Evolutionary conservation across 1,140 invertebrate genomes (phyloP).

Genomic region (Tetraneura akinire): DNA sequence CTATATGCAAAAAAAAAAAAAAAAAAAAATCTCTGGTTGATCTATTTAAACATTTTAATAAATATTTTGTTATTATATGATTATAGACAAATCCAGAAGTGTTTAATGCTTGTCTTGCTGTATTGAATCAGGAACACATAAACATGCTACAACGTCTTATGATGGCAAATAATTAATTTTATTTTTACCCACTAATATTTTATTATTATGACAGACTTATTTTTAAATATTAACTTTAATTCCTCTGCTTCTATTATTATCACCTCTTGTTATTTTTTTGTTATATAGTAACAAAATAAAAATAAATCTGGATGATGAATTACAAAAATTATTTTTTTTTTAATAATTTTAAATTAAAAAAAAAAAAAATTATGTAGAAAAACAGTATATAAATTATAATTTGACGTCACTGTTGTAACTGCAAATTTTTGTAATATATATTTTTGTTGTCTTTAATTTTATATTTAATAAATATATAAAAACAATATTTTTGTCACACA

Average conservation of each 20-base stretch:
- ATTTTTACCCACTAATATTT: neutral
- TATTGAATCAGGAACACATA: constrained; percentile 33
- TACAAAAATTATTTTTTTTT: neutral
- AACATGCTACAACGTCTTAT: constrained; percentile 19
- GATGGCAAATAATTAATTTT: constrained; percentile 20
- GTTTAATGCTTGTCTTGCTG: constrained; percentile 32
- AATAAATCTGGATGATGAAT: neutral
- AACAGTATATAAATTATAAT: constrained; percentile 3
- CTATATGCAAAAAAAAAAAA: too few species aligned
- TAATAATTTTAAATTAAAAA: neutral
- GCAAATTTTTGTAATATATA: neutral
- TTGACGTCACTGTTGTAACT: neutral
- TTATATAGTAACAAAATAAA: constrained; percentile 37
- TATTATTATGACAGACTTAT: constrained; percentile 31
- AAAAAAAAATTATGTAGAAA: neutral
- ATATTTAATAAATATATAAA: neutral
- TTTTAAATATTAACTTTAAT: constrained; percentile 17
- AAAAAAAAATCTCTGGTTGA: too few species aligned
- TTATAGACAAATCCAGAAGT: constrained; percentile 31
- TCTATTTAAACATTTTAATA: too few species aligned
- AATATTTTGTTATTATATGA: neutral
- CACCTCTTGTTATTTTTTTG: constrained; percentile 37
- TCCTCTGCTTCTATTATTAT: constrained; percentile 23
- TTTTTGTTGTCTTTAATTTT: constrained; percentile 32
- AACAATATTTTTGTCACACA: neutral